phyloP scores from a whole-genome alignment of 1,140 invertebrate genomes.

The Papilio helenus region DNA sequence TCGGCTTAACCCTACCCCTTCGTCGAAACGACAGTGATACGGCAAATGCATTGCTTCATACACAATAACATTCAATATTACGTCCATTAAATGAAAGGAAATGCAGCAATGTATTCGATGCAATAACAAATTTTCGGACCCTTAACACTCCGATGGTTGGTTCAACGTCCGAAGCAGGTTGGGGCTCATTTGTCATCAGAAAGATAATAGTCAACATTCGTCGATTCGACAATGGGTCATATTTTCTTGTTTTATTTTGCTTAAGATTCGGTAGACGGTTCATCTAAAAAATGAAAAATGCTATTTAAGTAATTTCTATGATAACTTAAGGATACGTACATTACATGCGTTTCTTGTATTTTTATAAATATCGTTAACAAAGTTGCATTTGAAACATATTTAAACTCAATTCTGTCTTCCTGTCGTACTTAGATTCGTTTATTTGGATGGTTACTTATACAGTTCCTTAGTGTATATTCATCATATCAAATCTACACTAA shows the following conservation, averaged over 20 bases:
- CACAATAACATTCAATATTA: conserved; percentile 32
- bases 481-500: neutral
- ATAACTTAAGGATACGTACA: neutral
- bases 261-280: neutral
- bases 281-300: neutral
- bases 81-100: conserved; percentile 38
- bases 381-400: too few species aligned
- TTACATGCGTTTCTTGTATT: neutral
- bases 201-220: conserved; percentile 70
- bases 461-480: neutral
- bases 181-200: conserved; percentile 73
- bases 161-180: conserved; percentile 57
- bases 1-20: conserved; percentile 67
- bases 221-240: conserved; percentile 70
- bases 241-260: conserved; percentile 55
- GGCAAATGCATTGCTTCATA: conserved; percentile 20
- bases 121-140: conserved; percentile 31
- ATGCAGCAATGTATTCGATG: conserved; percentile 55
- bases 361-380: too few species aligned
- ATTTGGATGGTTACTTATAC: too few species aligned
- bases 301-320: neutral
- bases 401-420: too few species aligned
- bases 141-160: conserved; percentile 40
- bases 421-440: too few species aligned
- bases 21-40: conserved; percentile 29